Base-by-base conservation (phyloP, 2,888 invertebrate genomes). In the Tipula lateralis region DNA sequence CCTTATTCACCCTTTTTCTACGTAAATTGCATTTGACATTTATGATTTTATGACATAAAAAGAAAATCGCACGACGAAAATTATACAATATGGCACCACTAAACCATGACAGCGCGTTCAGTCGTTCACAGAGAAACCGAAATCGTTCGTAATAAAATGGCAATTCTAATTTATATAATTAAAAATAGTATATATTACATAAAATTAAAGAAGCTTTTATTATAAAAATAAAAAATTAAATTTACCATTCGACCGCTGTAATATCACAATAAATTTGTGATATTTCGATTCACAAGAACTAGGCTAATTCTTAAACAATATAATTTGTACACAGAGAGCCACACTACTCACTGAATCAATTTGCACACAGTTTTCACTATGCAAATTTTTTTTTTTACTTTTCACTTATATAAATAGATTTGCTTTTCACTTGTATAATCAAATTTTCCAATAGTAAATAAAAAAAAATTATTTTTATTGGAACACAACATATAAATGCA, bases 161-260 rank as follows among this genome's bases (percentile, higher is more conserved):
- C 66, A 66, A 24, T 66, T 66, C 66, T 66, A 24, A 7, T 24
- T 66, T 9, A 24, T 66, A n/a, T n/a, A 66, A 66, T 9, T 24
- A 44, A n/a, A 44, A 2, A 44, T 16, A 9, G 6, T 36, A 39
- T 13, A 13, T 66, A 66, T 9, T 66, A 24, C 24, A 9, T 66
- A 66, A 66, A 50, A 24, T 3, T 19, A 66, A n/a, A 24, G 9
- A 66, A 66, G 24, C 44, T 24, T 66, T 16, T 50, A 36, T 36
- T 1, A 50, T 16, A 50, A 50, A 5, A 7, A 50, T 16, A 16
- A 16, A 50, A 50, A 30, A 32, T 30, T n/a, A n/a, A 30, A 30
- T 30, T 29, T 82, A 82, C 82, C 82, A 82, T 82, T 82, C 82
- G 82, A 82, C n/a, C 30, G 82, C 30, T n/a, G 82, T 82, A 82